Percentiles rank a stretch among this genome's conserved stretches.
phyloP scores from a whole-genome alignment of 2,113 vertebrate species.

The Crocuta crocuta region DNA sequence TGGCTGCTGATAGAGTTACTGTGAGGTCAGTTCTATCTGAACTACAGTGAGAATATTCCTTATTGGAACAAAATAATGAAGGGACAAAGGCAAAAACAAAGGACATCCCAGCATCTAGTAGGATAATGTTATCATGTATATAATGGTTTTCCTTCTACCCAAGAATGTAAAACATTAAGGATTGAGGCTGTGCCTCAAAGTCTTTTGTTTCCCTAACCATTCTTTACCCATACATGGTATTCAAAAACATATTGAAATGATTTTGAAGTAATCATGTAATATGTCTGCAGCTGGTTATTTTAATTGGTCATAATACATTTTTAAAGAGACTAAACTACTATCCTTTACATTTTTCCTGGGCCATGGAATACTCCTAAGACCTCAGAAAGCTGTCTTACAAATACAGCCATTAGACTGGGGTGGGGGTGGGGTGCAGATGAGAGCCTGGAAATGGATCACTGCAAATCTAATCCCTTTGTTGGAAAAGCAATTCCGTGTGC shows the following conservation, averaged over 20 bases:
- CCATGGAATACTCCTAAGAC: neutral
- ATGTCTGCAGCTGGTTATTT: constrained; percentile 6
- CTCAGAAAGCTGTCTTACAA: neutral
- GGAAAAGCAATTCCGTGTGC: constrained; percentile 41
- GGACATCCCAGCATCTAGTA: neutral
- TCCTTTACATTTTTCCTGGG: neutral
- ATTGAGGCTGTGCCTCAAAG: neutral
- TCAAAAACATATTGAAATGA: neutral
- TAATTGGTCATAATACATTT: constrained; percentile 1
- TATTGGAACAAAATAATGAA: neutral
- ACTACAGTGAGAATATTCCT: neutral
- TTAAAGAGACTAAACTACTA: neutral
- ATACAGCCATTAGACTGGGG: neutral
- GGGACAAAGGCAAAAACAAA: neutral
- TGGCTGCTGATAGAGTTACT: neutral
- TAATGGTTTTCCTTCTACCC: neutral
- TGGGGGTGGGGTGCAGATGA: neutral
- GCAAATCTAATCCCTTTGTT: constrained; percentile 46
- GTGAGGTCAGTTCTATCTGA: neutral
- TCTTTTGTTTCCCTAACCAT: neutral
- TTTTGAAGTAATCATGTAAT: neutral
- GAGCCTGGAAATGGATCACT: constrained; percentile 28
- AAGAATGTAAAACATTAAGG: neutral
- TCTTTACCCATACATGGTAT: neutral
- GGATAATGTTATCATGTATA: neutral